Evolutionary conservation across 37 sponge, comb jelly and placozoan species (phyloP).

Genomic region (Ephydatia muelleri): DNA sequence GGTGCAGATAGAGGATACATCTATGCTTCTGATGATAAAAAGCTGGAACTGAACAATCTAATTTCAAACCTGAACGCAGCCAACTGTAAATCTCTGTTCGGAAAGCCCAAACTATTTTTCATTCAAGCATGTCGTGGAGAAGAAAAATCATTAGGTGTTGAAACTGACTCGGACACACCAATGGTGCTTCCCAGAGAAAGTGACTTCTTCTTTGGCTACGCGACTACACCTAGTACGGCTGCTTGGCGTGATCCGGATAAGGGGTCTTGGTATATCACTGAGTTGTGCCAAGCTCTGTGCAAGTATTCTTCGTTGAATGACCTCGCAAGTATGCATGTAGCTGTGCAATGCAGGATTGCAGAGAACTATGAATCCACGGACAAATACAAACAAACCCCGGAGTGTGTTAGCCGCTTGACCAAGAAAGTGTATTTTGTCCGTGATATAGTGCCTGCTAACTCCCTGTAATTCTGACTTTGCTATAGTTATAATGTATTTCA

Average conservation of each 20-base stretch:
- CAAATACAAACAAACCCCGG: not conserved
- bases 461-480: too few species aligned
- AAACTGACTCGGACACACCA: not conserved
- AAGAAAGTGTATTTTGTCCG: not conserved
- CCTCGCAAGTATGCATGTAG: constrained; percentile 8
- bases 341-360: not conserved
- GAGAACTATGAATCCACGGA: not conserved
- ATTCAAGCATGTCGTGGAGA: constrained; percentile 8
- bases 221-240: not conserved
- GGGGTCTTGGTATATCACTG: constrained; percentile 15
- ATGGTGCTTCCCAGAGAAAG: constrained; percentile 10
- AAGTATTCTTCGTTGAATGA: not conserved
- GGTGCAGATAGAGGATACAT: not conserved
- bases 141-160: not conserved
- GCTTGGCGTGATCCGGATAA: not conserved
- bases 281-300: constrained; percentile 16
- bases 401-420: not conserved
- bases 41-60: not conserved
- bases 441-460: too few species aligned
- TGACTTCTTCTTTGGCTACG: constrained; percentile 37
- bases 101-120: constrained; percentile 41
- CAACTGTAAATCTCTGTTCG: not conserved
- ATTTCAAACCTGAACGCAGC: not conserved
- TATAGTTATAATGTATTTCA: too few species aligned
- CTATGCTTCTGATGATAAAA: not conserved